These are phyloP conservation scores for Anarrhichthys ocellatus DNA, from an alignment of 2,113 vertebrate genomes.

Conservation along the genomic window DNA sequence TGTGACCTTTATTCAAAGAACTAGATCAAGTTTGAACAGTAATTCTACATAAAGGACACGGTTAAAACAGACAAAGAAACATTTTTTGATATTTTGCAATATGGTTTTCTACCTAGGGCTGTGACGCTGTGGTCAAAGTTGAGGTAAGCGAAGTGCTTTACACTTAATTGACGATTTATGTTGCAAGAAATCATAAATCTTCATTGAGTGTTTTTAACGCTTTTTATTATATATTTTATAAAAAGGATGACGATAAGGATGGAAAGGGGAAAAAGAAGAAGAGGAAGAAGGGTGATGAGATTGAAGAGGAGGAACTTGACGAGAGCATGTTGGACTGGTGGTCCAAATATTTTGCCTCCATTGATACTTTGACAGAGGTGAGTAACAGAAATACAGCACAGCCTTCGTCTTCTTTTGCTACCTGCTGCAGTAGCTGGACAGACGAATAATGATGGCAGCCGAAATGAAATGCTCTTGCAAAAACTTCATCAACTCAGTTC, in stretches of 20 bases:
- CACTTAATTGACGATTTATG: not conserved
- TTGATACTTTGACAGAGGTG: conserved; percentile 96
- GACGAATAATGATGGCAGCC: not conserved
- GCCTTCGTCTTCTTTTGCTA: not conserved
- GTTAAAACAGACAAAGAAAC: not conserved
- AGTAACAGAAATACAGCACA: conserved; percentile 7
- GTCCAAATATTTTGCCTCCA: conserved; percentile 98
- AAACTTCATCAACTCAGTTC: not conserved
- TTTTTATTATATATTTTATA: not conserved
- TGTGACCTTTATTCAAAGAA: not conserved
- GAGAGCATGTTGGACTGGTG: conserved; percentile 99
- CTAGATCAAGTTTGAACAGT: not conserved
- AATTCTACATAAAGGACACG: not conserved
- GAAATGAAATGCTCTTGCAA: not conserved
- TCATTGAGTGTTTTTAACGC: not conserved
- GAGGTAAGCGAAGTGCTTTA: conserved; percentile 60
- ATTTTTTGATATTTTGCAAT: not conserved
- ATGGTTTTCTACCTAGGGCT: conserved; percentile 49
- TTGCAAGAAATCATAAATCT: not conserved
- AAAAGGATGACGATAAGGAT: conserved; percentile 84
- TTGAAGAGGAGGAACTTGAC: conserved; percentile 92
- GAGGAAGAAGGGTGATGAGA: conserved; percentile 86
- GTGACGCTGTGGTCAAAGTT: conserved; percentile 78
- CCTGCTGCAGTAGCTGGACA: not conserved
- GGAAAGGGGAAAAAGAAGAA: conserved; percentile 90